Evolutionary conservation across 2,888 invertebrate species (phyloP), one percentile per base, ranked within the genome.

Genomic region (Achlya flavicornis): DNA sequence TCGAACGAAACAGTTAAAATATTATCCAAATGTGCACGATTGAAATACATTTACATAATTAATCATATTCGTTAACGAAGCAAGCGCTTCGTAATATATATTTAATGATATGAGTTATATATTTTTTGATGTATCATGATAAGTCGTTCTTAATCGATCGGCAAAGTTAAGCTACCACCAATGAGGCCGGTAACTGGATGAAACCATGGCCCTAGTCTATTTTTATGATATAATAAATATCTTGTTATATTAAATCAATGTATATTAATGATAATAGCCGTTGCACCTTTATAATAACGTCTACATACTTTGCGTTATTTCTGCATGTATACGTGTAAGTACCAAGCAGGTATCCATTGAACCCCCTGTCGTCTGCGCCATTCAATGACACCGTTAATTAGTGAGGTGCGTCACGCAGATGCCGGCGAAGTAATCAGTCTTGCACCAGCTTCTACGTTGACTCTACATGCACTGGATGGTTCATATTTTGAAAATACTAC

Each of bases 391-490:
- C 86, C 84, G 86, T 87, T 89, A 89, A 91, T 91, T 91, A 90
- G 86, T 75, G 73, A 85, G 86, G 82, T 86, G 88, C 86, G 88
- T 89, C 82, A 80, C 83, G 80, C 80, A 78, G 75, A 77, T 76
- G 70, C 69, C 76, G 67, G 80, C 80, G 80, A 80, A 91, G 91
- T 91, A 91, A 91, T 91, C 91, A 92, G 89, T 87, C 86, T 88
- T 86, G 83, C 86, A 89, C 87, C 87, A 88, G 82, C 66, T 65
- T 60, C 53, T 46, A 64, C 78, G 12, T 4, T 5, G 65, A 68
- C 64, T 81, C 81, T 73, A 57, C 11, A 70, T n/a, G 64, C 72
- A 63, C 66, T 64, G 65, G 63, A 57, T 61, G 8, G 33, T 8
- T 38, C 0, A 46, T 41, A 35, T 6, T 35, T 7, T 35, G 7